Evolutionary conservation across 2,888 invertebrate species (phyloP).

Genomic region (Campaea margaritaria): DNA sequence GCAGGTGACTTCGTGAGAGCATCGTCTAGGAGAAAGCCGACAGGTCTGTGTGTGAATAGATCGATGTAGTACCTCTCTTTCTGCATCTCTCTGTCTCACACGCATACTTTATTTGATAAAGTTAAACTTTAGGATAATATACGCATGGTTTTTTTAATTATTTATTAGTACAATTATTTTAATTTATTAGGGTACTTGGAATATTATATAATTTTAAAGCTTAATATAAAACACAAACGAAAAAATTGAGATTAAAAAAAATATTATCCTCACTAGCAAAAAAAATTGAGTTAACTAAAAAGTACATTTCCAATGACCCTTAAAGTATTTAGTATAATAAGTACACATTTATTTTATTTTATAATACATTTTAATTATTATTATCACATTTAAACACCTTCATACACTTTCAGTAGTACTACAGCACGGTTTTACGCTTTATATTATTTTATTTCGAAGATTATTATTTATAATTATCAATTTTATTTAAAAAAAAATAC

Average conservation of each 20-base stretch:
- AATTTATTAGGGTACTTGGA: slow-evolving; percentile 37
- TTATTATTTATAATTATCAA: slow-evolving; percentile 33
- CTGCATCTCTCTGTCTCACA: slow-evolving; percentile 80
- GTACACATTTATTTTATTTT: slow-evolving; percentile 24
- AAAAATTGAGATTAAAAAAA: background rate
- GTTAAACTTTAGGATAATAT: slow-evolving; percentile 24
- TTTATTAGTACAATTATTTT: slow-evolving; percentile 31
- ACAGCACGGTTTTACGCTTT: slow-evolving; percentile 56
- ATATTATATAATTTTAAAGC: background rate
- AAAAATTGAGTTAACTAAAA: background rate
- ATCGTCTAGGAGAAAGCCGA: slow-evolving; percentile 72
- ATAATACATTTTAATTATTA: slow-evolving; percentile 11
- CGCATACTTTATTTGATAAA: slow-evolving; percentile 61
- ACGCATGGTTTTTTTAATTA: slow-evolving; percentile 38
- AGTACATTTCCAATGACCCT: slow-evolving; percentile 25
- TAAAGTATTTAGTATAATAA: slow-evolving; percentile 4
- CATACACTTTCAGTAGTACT: slow-evolving; percentile 46
- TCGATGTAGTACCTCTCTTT: slow-evolving; percentile 82
- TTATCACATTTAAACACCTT: slow-evolving; percentile 14
- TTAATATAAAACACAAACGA: no score
- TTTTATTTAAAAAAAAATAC: no score
- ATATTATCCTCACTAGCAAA: background rate
- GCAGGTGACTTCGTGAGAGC: slow-evolving; percentile 84
- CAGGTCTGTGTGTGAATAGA: slow-evolving; percentile 83
- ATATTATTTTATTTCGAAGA: slow-evolving; percentile 36